These are phyloP conservation scores for Axis porcinus DNA, from an alignment of 2,113 vertebrate species.

Conservation along the genomic window DNA sequence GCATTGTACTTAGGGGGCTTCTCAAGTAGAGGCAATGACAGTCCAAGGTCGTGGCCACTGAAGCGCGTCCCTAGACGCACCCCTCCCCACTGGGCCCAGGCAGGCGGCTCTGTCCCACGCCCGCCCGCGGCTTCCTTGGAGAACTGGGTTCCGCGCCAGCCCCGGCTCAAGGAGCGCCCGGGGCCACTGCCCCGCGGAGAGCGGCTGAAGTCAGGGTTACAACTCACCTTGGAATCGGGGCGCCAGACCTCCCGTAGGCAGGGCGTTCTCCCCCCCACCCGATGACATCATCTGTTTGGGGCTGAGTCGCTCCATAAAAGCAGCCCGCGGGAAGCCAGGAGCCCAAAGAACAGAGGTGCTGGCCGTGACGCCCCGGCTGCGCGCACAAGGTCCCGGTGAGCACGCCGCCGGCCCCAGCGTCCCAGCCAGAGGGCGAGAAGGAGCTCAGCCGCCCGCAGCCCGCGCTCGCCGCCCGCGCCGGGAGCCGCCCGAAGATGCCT, in stretches of 20 bases:
- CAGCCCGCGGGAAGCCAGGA: slow-evolving; percentile 21
- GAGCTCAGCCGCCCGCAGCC: background rate
- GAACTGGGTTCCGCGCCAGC: background rate
- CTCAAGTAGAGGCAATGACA: background rate
- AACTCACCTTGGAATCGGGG: slow-evolving; percentile 46
- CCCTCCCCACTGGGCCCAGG: background rate
- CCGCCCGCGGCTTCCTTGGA: background rate
- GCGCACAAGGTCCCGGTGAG: background rate
- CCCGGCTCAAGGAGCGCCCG: background rate
- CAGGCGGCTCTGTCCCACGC: background rate
- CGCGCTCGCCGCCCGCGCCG: background rate
- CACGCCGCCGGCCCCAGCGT: background rate
- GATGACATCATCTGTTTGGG: slow-evolving; percentile 80
- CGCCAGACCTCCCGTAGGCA: slow-evolving; percentile 59
- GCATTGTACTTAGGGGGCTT: background rate
- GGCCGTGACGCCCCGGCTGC: background rate
- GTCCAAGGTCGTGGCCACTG: background rate
- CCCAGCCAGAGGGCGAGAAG: background rate
- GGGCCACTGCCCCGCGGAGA: background rate
- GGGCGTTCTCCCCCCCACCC: slow-evolving; percentile 37
- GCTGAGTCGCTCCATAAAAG: slow-evolving; percentile 74
- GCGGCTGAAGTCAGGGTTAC: background rate
- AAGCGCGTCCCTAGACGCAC: background rate
- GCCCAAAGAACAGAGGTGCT: slow-evolving; percentile 13
- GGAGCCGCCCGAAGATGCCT: slow-evolving; percentile 73